A percentile compares a stretch with the other conserved stretches of the same genome.
These are phyloP conservation scores for Notolepis coatsorum DNA, from an alignment of 2,797 vertebrate genomes.

Conservation along the genomic window DNA sequence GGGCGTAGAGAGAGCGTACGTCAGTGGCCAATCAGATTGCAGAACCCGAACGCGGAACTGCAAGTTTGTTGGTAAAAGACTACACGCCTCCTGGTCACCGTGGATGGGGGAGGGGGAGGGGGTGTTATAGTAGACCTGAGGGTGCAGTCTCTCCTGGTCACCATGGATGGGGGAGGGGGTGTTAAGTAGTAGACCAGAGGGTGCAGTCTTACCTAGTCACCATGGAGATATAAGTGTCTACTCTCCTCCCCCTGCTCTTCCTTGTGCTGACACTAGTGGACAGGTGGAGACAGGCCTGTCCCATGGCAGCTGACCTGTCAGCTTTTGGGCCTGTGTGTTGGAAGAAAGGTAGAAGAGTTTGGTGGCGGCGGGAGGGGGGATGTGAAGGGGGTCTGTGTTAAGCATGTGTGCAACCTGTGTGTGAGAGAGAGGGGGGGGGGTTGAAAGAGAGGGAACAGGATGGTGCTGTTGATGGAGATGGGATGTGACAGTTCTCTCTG, in stretches of 20 bases:
- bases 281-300: slow-evolving; percentile 75
- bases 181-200: slow-evolving; percentile 32
- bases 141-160: slow-evolving; percentile 66
- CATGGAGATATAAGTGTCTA: slow-evolving; percentile 64
- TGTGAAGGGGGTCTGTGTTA: slow-evolving; percentile 22
- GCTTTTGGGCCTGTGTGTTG: slow-evolving; percentile 60
- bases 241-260: slow-evolving; percentile 42
- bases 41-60: no score
- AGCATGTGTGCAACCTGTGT: slow-evolving; percentile 27
- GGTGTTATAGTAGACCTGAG: slow-evolving; percentile 22
- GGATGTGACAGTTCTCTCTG: slow-evolving; percentile 92
- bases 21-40: no score
- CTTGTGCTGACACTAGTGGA: slow-evolving; percentile 71
- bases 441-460: slow-evolving; percentile 75
- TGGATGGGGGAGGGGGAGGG: slow-evolving; percentile 50
- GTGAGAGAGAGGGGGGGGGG: slow-evolving; percentile 20
- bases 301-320: slow-evolving; percentile 78
- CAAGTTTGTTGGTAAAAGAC: no score
- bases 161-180: slow-evolving; percentile 54
- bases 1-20: no score
- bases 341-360: slow-evolving; percentile 58
- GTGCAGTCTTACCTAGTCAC: slow-evolving; percentile 66
- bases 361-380: slow-evolving; percentile 4
- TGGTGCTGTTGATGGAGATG: slow-evolving; percentile 87
- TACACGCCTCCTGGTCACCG: no score